Evolutionary conservation across 2,113 vertebrate species (phyloP).

Genomic region (Coptodon bakossiorum): DNA sequence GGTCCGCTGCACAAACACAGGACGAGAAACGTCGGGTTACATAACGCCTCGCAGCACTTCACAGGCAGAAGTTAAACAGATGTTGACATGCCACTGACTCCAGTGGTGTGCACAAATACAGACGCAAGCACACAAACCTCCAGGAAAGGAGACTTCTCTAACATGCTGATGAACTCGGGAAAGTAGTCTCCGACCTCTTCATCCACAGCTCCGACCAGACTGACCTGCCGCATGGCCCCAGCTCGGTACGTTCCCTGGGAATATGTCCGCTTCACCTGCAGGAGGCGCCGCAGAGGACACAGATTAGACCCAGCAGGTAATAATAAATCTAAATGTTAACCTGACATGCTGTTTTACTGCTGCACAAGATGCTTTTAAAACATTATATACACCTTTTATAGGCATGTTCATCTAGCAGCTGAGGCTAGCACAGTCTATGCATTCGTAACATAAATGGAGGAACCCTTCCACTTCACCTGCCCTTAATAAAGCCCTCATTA

Average conservation of each 20-base stretch:
- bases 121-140: constrained; percentile 27
- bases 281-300: background rate
- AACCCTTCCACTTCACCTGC: background rate
- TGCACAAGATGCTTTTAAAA: background rate
- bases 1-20: constrained; percentile 46
- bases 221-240: constrained; percentile 69
- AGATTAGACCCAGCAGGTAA: background rate
- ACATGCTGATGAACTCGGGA: constrained; percentile 64
- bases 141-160: constrained; percentile 62
- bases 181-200: constrained; percentile 69
- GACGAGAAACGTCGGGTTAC: background rate
- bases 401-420: background rate
- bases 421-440: background rate
- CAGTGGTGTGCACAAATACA: background rate
- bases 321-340: background rate
- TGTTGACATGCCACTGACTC: background rate
- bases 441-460: background rate
- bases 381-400: background rate
- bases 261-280: constrained; percentile 66
- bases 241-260: constrained; percentile 66
- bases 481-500: background rate
- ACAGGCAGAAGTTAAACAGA: background rate
- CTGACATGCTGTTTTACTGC: background rate
- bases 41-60: background rate
- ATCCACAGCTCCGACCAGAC: constrained; percentile 64